These are phyloP conservation scores for Pseudopleuronectes americanus DNA, from an alignment of 2,797 vertebrate species.

Conservation along the genomic window DNA sequence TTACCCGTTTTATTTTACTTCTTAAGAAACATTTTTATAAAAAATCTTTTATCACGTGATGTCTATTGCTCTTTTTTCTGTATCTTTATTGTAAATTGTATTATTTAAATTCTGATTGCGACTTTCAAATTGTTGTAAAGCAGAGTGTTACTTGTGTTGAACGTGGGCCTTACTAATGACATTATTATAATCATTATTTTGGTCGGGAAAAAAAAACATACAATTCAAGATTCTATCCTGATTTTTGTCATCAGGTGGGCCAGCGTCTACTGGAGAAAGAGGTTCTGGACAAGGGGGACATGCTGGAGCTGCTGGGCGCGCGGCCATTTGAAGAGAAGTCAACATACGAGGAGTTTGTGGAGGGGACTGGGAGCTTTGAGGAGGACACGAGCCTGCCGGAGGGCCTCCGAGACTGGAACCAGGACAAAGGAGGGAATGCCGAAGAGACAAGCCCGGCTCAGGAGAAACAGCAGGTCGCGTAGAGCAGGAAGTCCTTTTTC, in stretches of 20 bases:
- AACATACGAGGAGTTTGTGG: constrained; percentile 87
- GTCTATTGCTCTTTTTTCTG: too few species aligned
- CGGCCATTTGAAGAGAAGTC: constrained; percentile 85
- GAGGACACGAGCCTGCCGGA: constrained; percentile 85
- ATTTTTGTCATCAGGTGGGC: constrained; percentile 76
- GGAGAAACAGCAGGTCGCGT: constrained; percentile 50
- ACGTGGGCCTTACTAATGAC: too few species aligned
- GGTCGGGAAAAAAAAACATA: not conserved
- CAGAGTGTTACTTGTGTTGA: too few species aligned
- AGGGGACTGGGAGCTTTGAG: constrained; percentile 86
- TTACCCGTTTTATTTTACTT: too few species aligned
- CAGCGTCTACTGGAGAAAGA: constrained; percentile 84
- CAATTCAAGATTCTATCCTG: not conserved
- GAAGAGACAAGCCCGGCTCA: constrained; percentile 45
- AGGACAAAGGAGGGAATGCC: constrained; percentile 45
- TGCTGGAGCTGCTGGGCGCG: constrained; percentile 85
- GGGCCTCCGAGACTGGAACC: constrained; percentile 85
- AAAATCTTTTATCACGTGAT: too few species aligned
- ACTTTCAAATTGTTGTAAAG: too few species aligned
- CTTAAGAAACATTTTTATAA: too few species aligned
- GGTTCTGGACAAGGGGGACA: constrained; percentile 85
- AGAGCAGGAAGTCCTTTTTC: not conserved
- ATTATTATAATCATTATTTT: too few species aligned
- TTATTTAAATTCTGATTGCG: too few species aligned
- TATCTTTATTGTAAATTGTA: too few species aligned